A percentile compares a stretch with the other conserved stretches of the same genome.
These are phyloP conservation scores for Steinernema feltiae DNA, from an alignment of 1,140 invertebrate species.

Conservation along the genomic window DNA sequence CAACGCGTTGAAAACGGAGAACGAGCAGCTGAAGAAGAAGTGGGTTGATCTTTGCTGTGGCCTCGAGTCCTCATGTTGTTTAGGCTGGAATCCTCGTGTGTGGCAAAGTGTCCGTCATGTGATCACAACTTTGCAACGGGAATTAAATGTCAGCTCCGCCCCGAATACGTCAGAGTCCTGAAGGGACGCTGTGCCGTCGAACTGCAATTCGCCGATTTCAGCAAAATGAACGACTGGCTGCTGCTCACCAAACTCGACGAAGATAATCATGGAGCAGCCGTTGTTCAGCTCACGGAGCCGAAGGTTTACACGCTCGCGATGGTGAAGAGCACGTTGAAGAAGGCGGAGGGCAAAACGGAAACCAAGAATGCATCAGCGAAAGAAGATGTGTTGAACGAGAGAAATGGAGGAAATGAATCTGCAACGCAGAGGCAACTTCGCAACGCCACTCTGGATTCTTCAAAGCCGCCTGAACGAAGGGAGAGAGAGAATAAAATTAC, in stretches of 20 bases:
- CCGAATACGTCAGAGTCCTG: background rate
- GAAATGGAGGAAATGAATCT: no score
- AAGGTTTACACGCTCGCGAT: background rate
- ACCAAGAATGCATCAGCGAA: no score
- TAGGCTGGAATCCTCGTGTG: background rate
- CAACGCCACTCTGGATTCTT: no score
- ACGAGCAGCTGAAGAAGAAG: background rate
- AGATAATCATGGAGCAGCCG: background rate
- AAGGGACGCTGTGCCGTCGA: background rate
- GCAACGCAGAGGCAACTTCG: no score
- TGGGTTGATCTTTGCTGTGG: background rate
- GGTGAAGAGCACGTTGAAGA: background rate
- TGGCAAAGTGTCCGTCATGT: background rate
- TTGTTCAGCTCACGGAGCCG: background rate
- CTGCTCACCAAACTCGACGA: background rate
- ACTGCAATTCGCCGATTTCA: background rate
- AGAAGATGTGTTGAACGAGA: no score
- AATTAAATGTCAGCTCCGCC: background rate
- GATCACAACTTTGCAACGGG: background rate
- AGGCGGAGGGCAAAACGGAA: no score
- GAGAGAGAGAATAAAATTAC: no score
- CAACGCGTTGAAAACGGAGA: background rate
- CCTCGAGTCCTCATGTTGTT: background rate
- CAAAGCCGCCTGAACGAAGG: no score
- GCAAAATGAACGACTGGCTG: background rate